A percentile compares a stretch with the other conserved stretches of the same genome.
Evolutionary conservation across 2,113 vertebrate genomes (phyloP).

Genomic region (Halcyon senegalensis): DNA sequence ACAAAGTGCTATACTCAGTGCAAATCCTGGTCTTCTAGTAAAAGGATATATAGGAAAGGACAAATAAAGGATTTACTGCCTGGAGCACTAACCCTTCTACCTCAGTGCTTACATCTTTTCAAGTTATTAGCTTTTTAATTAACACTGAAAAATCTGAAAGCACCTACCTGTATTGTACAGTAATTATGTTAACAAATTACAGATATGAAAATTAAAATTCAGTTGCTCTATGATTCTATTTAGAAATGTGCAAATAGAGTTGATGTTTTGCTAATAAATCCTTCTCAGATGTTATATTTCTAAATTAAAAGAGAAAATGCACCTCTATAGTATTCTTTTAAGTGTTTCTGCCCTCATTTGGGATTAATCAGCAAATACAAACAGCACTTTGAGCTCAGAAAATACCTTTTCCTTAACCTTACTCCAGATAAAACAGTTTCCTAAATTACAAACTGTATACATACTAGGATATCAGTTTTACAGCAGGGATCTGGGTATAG

Average conservation of each 20-base stretch:
- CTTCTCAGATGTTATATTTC: slow-evolving; percentile 66
- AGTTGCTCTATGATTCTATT: slow-evolving; percentile 65
- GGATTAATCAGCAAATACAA: slow-evolving; percentile 61
- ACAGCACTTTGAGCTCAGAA: slow-evolving; percentile 20
- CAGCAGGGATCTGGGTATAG: not conserved
- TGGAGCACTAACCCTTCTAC: slow-evolving; percentile 5
- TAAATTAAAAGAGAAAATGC: slow-evolving; percentile 62
- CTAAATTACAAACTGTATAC: slow-evolving; percentile 57
- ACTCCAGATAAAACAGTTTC: slow-evolving; percentile 25
- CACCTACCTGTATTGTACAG: slow-evolving; percentile 59
- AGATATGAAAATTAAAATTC: slow-evolving; percentile 71
- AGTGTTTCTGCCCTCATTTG: slow-evolving; percentile 61
- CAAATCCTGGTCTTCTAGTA: not conserved
- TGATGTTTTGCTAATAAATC: slow-evolving; percentile 69
- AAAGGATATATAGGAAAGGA: slow-evolving; percentile 47
- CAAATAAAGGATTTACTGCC: slow-evolving; percentile 63
- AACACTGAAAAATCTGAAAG: slow-evolving; percentile 71
- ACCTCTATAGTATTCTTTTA: slow-evolving; percentile 62
- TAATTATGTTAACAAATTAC: slow-evolving; percentile 77
- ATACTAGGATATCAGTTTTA: not conserved
- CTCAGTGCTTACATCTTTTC: slow-evolving; percentile 68
- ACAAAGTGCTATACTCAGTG: not conserved
- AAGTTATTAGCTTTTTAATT: slow-evolving; percentile 80
- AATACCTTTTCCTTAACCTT: slow-evolving; percentile 47
- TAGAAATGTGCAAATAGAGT: slow-evolving; percentile 70